These are phyloP conservation scores for Petroica traversi DNA, from an alignment of 2,113 vertebrate species.

Conservation along the genomic window DNA sequence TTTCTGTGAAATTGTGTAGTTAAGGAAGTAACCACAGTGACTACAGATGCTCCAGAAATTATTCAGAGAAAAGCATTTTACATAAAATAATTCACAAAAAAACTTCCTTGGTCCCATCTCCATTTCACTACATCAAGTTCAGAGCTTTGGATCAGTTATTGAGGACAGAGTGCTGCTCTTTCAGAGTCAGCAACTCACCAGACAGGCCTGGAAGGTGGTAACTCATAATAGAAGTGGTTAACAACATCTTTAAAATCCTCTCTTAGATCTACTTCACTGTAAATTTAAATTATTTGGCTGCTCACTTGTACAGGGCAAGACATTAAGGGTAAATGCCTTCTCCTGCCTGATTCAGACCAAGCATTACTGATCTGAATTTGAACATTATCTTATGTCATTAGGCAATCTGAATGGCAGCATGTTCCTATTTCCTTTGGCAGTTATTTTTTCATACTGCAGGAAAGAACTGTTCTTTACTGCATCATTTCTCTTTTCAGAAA, in stretches of 20 bases:
- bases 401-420: background rate
- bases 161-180: background rate
- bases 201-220: background rate
- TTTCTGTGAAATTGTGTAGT: background rate
- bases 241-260: background rate
- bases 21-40: background rate
- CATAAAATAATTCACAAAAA: background rate
- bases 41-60: background rate
- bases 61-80: background rate
- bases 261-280: background rate
- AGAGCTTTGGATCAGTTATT: background rate
- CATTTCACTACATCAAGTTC: background rate
- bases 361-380: constrained; percentile 1
- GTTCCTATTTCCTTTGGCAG: background rate
- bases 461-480: background rate
- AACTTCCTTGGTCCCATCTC: background rate
- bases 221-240: background rate
- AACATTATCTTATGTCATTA: background rate
- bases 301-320: background rate
- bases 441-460: background rate
- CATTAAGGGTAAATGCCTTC: background rate
- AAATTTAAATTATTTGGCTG: background rate
- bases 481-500: background rate
- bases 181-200: background rate
- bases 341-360: background rate